Percentiles rank a stretch among this genome's conserved stretches.
Evolutionary conservation across 2,113 vertebrate genomes (phyloP).

Genomic region (Oreocharis arfaki): DNA sequence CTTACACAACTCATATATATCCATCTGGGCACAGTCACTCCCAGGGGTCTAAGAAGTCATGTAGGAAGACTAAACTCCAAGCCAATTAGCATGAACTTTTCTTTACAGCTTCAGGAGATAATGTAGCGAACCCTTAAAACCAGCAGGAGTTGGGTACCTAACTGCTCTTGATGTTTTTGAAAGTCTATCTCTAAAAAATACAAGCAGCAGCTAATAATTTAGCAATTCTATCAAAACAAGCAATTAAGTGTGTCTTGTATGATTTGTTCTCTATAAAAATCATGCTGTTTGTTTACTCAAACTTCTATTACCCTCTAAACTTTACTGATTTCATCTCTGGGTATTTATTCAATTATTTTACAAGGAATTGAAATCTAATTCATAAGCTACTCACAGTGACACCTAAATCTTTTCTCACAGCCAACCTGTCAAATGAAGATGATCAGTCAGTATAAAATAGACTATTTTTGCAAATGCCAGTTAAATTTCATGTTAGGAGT

Average conservation of each 20-base stretch:
- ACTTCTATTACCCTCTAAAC: constrained; percentile 26
- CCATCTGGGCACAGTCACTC: neutral
- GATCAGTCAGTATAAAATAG: neutral
- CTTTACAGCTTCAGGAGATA: constrained; percentile 1
- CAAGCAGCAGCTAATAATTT: constrained; percentile 32
- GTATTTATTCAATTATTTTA: constrained; percentile 38
- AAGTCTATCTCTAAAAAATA: constrained; percentile 9
- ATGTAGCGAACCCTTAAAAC: neutral
- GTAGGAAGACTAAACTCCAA: neutral
- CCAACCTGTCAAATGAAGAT: neutral
- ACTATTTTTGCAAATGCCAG: neutral
- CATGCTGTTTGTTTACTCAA: constrained; percentile 53
- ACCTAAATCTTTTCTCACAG: constrained; percentile 23
- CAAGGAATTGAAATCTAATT: constrained; percentile 30
- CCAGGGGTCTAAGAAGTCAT: neutral
- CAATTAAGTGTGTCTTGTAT: constrained; percentile 50
- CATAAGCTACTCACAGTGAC: neutral
- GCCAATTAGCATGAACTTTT: constrained; percentile 4
- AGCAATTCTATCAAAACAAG: constrained; percentile 43
- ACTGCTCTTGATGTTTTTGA: neutral
- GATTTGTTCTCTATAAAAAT: constrained; percentile 50
- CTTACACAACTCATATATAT: neutral
- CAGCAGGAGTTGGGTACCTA: neutral
- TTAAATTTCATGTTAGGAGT: neutral
- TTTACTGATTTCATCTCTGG: neutral